A percentile compares a stretch with the other conserved stretches of the same genome.
phyloP scores from a whole-genome alignment of 2,888 invertebrate species.

The Leucophenga maculata region DNA sequence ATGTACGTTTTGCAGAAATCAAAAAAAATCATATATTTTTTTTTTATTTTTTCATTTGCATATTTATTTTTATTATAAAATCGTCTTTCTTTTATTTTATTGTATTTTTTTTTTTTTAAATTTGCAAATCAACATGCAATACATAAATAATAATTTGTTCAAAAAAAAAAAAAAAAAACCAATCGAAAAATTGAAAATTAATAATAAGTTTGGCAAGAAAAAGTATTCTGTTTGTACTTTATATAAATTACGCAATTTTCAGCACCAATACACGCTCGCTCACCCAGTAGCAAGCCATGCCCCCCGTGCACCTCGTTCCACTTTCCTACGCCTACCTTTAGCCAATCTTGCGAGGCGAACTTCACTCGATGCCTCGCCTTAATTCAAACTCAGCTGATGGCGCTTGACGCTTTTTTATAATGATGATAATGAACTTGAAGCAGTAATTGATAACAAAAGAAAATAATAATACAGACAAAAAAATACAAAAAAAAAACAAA shows the following conservation, averaged over 20 bases:
- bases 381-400: constrained; percentile 27
- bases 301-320: no score
- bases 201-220: neutral
- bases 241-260: constrained; percentile 44
- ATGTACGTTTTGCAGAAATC: constrained; percentile 41
- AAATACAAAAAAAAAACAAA: constrained; percentile 4
- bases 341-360: neutral
- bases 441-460: constrained; percentile 56
- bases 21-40: constrained; percentile 13
- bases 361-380: constrained; percentile 35
- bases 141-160: neutral
- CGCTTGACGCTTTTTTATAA: constrained; percentile 37
- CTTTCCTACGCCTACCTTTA: no score
- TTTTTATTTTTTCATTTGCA: constrained; percentile 11
- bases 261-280: constrained; percentile 1
- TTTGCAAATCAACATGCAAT: constrained; percentile 7
- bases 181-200: constrained; percentile 14
- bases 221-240: neutral
- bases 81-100: constrained; percentile 1
- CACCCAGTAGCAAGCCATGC: neutral
- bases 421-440: constrained; percentile 63
- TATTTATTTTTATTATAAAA: constrained; percentile 22
- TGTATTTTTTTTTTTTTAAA: neutral
- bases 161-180: constrained; percentile 7
- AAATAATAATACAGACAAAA: constrained; percentile 38